These are phyloP conservation scores for Phorcus lineatus DNA, from an alignment of 2,888 invertebrate species.

Conservation along the genomic window DNA sequence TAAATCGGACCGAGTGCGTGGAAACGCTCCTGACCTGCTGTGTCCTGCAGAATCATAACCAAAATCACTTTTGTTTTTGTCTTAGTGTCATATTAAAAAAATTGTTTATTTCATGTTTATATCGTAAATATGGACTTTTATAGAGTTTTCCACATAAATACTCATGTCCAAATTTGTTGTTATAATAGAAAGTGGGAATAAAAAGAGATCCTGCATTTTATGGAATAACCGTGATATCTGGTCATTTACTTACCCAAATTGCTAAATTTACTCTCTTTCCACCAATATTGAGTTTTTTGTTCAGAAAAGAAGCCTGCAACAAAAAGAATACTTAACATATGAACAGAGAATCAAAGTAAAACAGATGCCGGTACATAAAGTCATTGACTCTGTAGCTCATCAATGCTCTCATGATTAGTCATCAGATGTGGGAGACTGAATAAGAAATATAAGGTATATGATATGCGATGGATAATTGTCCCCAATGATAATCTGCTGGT, in stretches of 20 bases:
- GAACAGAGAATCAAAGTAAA: background rate
- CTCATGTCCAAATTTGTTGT: background rate
- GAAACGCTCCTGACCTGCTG: constrained; percentile 97
- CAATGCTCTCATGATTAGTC: too few relatives aligned
- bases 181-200: too few relatives aligned
- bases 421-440: too few relatives aligned
- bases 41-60: constrained; percentile 80
- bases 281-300: constrained; percentile 92
- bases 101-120: background rate
- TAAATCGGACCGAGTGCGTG: constrained; percentile 99
- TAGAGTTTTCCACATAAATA: background rate
- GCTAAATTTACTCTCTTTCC: constrained; percentile 92
- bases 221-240: background rate
- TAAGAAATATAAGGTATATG: too few relatives aligned
- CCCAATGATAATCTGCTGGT: too few relatives aligned
- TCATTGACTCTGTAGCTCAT: too few relatives aligned
- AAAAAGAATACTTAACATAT: constrained; percentile 29
- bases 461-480: too few relatives aligned
- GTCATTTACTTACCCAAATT: constrained; percentile 83
- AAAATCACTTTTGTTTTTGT: background rate
- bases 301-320: constrained; percentile 93
- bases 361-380: too few relatives aligned
- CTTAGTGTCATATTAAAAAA: background rate
- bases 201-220: background rate
- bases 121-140: too few relatives aligned